Conservation (phyloP, 2,113 vertebrate species). For the Sapayoa aenigma region DNA sequence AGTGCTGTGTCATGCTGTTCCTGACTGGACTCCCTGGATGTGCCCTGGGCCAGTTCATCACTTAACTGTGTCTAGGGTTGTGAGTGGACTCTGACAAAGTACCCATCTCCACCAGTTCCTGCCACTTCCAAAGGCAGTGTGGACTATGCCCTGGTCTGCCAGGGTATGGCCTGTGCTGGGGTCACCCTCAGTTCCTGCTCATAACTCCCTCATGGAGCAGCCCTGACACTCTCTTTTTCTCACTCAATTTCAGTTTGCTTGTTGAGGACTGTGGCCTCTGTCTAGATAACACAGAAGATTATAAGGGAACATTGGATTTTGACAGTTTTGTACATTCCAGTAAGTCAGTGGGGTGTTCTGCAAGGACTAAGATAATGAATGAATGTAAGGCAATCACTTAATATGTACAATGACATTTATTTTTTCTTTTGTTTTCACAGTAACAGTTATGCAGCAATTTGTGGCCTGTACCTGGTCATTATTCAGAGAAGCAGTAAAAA, state of each 20-base stretch:
- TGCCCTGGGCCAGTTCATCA: neutral
- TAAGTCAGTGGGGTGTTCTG: neutral
- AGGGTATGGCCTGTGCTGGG: neutral
- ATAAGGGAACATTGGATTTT: neutral
- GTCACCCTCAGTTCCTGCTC: neutral
- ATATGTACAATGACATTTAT: neutral
- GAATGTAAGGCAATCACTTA: neutral
- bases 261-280: neutral
- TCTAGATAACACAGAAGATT: neutral
- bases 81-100: neutral
- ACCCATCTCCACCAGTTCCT: neutral
- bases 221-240: neutral
- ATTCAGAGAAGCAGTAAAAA: neutral
- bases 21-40: neutral
- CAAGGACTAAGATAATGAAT: neutral
- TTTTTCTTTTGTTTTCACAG: neutral
- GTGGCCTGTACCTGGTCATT: neutral
- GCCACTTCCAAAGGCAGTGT: fast-evolving
- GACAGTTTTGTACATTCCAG: neutral
- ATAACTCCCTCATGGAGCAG: neutral
- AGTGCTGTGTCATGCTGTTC: neutral
- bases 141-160: neutral
- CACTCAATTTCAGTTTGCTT: neutral
- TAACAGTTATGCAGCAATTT: neutral
- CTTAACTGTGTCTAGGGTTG: fast-evolving